These are phyloP conservation scores for Rhinoraja longicauda DNA, from an alignment of 2,797 vertebrate species.

Conservation along the genomic window DNA sequence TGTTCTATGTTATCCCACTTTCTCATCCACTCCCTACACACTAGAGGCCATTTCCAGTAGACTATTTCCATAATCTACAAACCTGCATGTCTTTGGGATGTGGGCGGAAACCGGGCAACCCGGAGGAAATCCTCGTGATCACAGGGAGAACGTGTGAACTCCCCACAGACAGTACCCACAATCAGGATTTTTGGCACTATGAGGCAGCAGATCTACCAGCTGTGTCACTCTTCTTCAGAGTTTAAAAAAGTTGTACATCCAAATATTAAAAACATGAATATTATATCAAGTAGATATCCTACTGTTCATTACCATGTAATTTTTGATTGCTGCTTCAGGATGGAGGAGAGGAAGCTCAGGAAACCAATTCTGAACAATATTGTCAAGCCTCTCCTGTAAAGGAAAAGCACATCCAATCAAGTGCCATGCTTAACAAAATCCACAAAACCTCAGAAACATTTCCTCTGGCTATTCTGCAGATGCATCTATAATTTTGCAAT, in stretches of 20 bases:
- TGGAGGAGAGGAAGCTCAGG: slow-evolving; percentile 67
- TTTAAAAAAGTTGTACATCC: background rate
- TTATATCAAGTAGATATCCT: slow-evolving; percentile 29
- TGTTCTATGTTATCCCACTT: too few species aligned
- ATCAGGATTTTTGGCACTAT: too few species aligned
- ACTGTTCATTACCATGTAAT: slow-evolving; percentile 60
- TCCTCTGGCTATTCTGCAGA: background rate
- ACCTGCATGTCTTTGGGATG: too few species aligned
- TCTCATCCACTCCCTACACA: too few species aligned
- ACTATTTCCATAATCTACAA: too few species aligned
- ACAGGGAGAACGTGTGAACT: too few species aligned
- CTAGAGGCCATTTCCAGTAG: too few species aligned
- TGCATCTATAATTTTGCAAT: background rate
- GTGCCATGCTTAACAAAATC: background rate
- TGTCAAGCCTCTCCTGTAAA: slow-evolving; percentile 57
- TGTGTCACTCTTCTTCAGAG: background rate
- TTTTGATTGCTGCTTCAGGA: slow-evolving; percentile 61
- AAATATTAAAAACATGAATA: background rate
- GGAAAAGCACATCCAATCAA: background rate
- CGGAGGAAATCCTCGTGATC: too few species aligned
- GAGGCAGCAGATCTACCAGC: too few species aligned
- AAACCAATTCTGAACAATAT: slow-evolving; percentile 60
- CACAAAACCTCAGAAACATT: too few species aligned
- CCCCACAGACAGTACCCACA: too few species aligned
- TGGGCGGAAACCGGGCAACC: too few species aligned